Base-by-base conservation (phyloP, 1,140 invertebrate species). In the Leptoteleia sp. region DNA sequence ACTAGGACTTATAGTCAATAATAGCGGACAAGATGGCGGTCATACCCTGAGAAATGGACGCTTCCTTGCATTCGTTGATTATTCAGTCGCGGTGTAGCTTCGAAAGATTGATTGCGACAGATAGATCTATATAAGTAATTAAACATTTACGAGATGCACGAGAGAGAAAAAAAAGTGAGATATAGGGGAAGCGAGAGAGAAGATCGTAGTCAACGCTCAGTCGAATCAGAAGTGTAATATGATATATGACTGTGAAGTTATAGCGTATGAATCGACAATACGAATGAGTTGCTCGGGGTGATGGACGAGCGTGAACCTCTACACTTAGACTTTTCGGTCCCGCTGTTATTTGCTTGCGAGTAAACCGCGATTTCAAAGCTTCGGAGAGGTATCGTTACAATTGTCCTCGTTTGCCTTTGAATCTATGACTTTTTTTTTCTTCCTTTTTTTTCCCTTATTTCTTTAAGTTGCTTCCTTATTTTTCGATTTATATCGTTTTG, bases 1-100 rank as follows among this genome's bases (percentile, higher is more conserved):
- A 68, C 38, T 76, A 64, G 64, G 17, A 48, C 47, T n/a, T n/a
- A 76, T 70, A 70, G 73, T 76, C 64, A 76, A 76, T 68, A 48
- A 48, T 65, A 73, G 59, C 57, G 68, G 50, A 54, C 45, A 55
- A 35, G 13, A 68, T 40, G 43, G 33, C 64, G 25, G 29, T 59
- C 45, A 48, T 52, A 27, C 13, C 38, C 12, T 5, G 33, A 50
- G 42, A 25, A 7, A 17, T 4, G 8, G 27, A 15, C 3, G 19
- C 13, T 17, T 45, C 4, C 13, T 4, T 38, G 47, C 13, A 37
- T 65, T 62, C 31, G 33, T 43, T 45, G 47, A n/a, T n/a, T n/a
- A n/a, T 17, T 42, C 27, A 17, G 37, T 62, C 19, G 31, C 43
- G 35, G 19, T 25, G 33, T 54, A 25, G 33, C 33, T 57, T n/a